Base-by-base conservation (phyloP, 2,888 invertebrate genomes). In the Yponomeuta plumbellus region DNA sequence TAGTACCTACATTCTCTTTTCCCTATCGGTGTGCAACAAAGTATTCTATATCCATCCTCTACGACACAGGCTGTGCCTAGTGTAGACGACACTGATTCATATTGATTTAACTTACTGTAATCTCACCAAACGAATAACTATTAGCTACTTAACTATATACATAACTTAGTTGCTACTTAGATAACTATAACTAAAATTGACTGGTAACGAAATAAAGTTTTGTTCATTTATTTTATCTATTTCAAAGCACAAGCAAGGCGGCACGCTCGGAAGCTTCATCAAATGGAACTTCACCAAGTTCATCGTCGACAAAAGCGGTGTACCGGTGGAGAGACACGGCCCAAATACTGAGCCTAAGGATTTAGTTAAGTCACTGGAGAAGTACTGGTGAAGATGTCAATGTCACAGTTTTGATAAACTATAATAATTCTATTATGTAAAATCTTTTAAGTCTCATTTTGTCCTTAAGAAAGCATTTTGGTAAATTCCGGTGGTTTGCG, bases 231-330 rank as follows among this genome's bases (percentile, higher is more conserved):
- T 4, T 17, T 17, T 13, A 52, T 17, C 17, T 52, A 52, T 52
- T 52, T 52, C 71, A 66, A 79, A 92, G 91, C 75, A 85, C 69
- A 91, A 91, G 73, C 87, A 91, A 77, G 93, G 93, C 39, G 92
- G 93, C 20, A 85, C 86, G 10, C 73, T 93, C 10, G 93, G 92
- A 44, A 94, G 89, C 75, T 94, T 94, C 76, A 94, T 97, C 79
- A 96, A 97, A 83, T 96, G 97, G 97, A 96, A 97, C 83, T 97
- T 96, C 84, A 94, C 96, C 52, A 96, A 97, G 80, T 97, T 97
- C 86, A 92, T 97, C 68, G 88, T 96, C 21, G 92, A 96, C 85
- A 94, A 94, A 74, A 83, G 95, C 34, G 96, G 96, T 5, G 86
- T 93, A 11, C 94, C 94, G 0, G 93, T 94, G 1, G 94, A 94